These are phyloP conservation scores for Latrodectus geometricus DNA, from an alignment of 1,140 invertebrate genomes.

Conservation along the genomic window DNA sequence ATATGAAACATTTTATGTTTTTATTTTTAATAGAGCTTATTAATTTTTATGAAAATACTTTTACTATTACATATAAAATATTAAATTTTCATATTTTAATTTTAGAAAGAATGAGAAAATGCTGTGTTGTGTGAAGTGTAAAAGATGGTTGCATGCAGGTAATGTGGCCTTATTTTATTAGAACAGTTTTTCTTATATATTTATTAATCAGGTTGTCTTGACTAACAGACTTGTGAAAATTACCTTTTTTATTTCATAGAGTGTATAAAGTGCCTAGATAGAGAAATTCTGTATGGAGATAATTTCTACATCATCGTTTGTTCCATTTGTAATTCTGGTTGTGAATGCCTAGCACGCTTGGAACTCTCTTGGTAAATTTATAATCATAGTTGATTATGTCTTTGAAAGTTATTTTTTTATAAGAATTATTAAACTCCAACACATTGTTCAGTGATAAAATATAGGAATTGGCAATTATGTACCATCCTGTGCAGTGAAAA, in stretches of 20 bases:
- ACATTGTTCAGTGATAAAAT: too few relatives aligned
- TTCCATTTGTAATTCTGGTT: conserved; percentile 53
- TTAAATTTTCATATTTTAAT: background rate
- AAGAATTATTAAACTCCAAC: too few relatives aligned
- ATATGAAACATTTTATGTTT: too few relatives aligned
- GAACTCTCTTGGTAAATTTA: conserved; percentile 45
- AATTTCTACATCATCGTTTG: conserved; percentile 58
- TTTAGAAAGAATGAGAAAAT: conserved; percentile 25
- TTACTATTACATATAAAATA: too few relatives aligned
- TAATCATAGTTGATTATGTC: too few relatives aligned
- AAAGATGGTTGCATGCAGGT: conserved; percentile 49
- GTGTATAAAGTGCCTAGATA: conserved; percentile 56
- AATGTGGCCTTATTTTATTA: background rate
- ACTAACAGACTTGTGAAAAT: background rate
- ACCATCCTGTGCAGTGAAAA: too few relatives aligned
- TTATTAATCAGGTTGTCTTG: too few relatives aligned
- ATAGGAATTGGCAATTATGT: too few relatives aligned
- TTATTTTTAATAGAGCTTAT: too few relatives aligned
- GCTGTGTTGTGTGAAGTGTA: conserved; percentile 47
- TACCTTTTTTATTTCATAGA: conserved; percentile 23
- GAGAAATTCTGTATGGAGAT: conserved; percentile 44
- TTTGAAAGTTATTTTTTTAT: too few relatives aligned
- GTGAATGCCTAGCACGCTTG: conserved; percentile 50
- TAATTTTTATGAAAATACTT: too few relatives aligned
- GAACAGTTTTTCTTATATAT: too few relatives aligned